A percentile compares a stretch with the other conserved stretches of the same genome.
phyloP scores from a whole-genome alignment of 2,797 vertebrate genomes.

The Nasua narica region DNA sequence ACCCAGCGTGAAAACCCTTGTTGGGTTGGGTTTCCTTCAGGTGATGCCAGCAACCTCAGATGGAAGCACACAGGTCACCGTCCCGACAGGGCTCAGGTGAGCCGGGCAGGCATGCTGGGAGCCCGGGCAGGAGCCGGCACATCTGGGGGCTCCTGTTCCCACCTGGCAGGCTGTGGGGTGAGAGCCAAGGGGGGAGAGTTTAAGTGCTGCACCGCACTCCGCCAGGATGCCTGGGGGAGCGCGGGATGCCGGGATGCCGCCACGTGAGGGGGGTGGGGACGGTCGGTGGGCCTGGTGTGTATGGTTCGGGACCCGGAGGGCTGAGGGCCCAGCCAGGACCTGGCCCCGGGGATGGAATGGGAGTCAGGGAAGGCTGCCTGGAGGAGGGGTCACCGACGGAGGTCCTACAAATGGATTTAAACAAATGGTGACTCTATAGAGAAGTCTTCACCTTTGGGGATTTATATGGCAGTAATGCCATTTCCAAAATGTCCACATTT shows the following conservation, averaged over 20 bases:
- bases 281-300: rapidly evolving
- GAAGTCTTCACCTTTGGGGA: not conserved
- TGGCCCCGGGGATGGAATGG: not conserved
- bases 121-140: not conserved
- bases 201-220: rapidly evolving
- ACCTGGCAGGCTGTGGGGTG: not conserved
- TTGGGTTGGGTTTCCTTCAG: not conserved
- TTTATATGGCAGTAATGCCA: not conserved
- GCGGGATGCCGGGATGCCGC: not conserved
- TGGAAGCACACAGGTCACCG: not conserved
- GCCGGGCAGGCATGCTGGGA: not conserved
- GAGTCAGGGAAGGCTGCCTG: not conserved
- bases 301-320: not conserved
- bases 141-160: not conserved
- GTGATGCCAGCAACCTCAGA: not conserved
- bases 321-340: not conserved
- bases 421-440: not conserved
- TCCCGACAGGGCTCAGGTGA: not conserved
- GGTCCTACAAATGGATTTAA: not conserved
- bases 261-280: not conserved
- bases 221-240: not conserved
- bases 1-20: not conserved
- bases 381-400: not conserved
- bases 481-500: not conserved
- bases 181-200: not conserved